Base-by-base conservation (phyloP, 2,797 vertebrate species). In the Sebastes diaconus region DNA sequence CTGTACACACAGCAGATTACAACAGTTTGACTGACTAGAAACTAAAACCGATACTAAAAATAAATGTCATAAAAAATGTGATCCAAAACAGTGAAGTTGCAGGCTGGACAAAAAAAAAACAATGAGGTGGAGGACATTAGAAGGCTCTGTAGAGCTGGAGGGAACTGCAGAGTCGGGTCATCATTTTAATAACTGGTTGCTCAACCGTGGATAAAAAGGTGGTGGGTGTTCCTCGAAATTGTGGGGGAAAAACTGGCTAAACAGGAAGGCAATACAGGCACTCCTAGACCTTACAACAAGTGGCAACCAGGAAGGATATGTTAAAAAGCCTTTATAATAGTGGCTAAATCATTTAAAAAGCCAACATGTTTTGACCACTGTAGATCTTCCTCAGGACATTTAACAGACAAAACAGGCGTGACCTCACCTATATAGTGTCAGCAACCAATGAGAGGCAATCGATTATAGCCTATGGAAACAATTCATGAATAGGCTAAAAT, bases 81-180 rank as follows among this genome's bases (percentile, higher is more conserved):
- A 54, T 20, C 52, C 52, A 54, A 54, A 54, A 27, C 55, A 25
- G 12, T 25, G 11, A 57, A 25, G 55, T 57, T 57, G 12, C 55
- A 57, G 55, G 12, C 55, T 57, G 55, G 54, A 57, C 54, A 24
- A 25, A 57, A 24, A 24, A 57, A 57, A 54, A 27, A 0, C 24
- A 25, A 57, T 25, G 55, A 57, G 22, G 6, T 8, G 22, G 11
- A 58, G 12, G n/a, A 64, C 61, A 39, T 39, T 24, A 39, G n/a
- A 24, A 16, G 7, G 3, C 34, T 9, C 65, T 52, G 65, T 32
- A 11, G 59, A 61, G 29, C 59, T 61, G 59, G 3, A 32, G 29
- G 59, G 29, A 54, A 0, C 52, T 50, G 8, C 0, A 0, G 10
- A 61, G 59, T 32, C 59, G 3, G 59, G 29, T 32, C 32, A 36